Base-by-base conservation (phyloP, 2,797 vertebrate genomes). In the Bradypodion pumilum region DNA sequence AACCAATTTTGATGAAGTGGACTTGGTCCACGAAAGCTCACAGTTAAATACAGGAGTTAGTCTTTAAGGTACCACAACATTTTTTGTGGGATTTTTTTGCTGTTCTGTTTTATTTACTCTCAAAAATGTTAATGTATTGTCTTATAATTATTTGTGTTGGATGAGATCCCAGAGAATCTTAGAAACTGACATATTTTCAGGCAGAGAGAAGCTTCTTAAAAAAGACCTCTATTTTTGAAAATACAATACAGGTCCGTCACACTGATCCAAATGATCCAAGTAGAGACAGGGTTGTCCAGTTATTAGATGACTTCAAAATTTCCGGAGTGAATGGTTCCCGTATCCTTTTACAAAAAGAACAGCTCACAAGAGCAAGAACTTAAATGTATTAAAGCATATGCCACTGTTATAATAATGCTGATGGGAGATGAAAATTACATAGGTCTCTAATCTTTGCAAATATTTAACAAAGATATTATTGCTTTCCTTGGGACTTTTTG, bases 301-400 rank as follows among this genome's bases (percentile, higher is more conserved):
- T 99, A 29, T 90, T 99, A 0, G 99, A 99, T 62, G 98, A 99
- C 94, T 99, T 99, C 95, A 99, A 99, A 94, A 98, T 99, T 88
- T 98, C 98, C 44, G 99, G 99, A 84, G 96, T 97, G 86, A 99
- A 99, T 72, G 98, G 99, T 87, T 98, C 98, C 72, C 98, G 95
- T 99, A 99, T 99, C 98, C 97, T 98, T 95, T 87, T 81, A 52
- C 68, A 21, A 15, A 56, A 56, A 87, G 40, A 92, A 77, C 12
- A 35, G 81, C 40, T 83, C 69, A 12, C 75, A 78, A 74, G 15
- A 19, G 16, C 42, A 7, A 44, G 74, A 63, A 32, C 74, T 35
- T 86, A 2, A 56, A 15, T 70, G 21, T 70, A 1, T 40, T 74
- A 83, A 76, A 74, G 21, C 70, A 83, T n/a, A 6, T 80, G 76